These are phyloP conservation scores for Ecdyonurus torrentis DNA, from an alignment of 2,888 invertebrate genomes.

Conservation along the genomic window DNA sequence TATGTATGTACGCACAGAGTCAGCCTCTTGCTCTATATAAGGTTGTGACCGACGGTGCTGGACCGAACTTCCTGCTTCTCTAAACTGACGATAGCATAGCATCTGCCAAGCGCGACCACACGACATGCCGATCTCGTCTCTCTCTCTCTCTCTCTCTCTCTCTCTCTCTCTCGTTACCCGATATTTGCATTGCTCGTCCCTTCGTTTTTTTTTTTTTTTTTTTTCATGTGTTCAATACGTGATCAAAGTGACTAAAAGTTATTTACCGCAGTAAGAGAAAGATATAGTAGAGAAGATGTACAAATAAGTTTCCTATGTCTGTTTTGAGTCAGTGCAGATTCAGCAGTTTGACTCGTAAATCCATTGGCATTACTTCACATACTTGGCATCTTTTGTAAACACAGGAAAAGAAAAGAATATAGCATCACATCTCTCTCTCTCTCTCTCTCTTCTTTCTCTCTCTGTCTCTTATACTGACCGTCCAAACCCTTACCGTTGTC, in stretches of 20 bases:
- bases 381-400: neutral
- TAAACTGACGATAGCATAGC: neutral
- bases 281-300: neutral
- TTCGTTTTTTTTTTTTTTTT: neutral
- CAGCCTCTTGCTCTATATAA: too few relatives aligned
- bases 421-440: too few relatives aligned
- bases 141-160: too few relatives aligned
- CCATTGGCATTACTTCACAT: neutral
- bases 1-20: neutral
- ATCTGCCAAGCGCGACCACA: neutral
- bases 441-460: too few relatives aligned
- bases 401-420: neutral
- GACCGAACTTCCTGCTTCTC: neutral
- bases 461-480: too few relatives aligned
- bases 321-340: neutral
- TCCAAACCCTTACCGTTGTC: too few relatives aligned
- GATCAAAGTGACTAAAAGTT: neutral
- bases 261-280: neutral
- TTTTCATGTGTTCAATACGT: neutral
- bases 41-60: neutral
- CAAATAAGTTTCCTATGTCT: neutral
- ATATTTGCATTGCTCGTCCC: neutral
- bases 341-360: neutral
- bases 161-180: neutral
- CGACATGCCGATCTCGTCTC: neutral